phyloP scores from a whole-genome alignment of 2,888 invertebrate species.

The Subacronicta megacephala region DNA sequence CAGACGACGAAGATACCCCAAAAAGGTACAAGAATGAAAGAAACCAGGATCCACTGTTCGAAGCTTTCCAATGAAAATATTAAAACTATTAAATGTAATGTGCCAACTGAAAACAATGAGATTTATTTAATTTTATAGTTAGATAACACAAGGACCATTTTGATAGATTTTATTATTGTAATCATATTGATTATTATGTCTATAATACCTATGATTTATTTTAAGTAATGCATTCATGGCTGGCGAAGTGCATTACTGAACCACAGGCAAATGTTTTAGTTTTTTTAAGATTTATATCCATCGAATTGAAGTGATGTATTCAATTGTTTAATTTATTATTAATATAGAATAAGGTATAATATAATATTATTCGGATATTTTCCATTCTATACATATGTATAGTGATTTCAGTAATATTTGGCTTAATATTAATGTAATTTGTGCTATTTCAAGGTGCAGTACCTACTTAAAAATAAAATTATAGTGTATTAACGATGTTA shows the following conservation, averaged over 20 bases:
- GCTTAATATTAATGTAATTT: constrained; percentile 32
- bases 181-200: constrained; percentile 30
- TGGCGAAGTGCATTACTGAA: constrained; percentile 68
- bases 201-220: constrained; percentile 30
- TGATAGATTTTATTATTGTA: constrained; percentile 47
- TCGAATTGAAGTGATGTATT: background rate
- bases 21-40: constrained; percentile 75
- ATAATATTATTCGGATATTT: constrained; percentile 3
- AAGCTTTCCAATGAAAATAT: constrained; percentile 72
- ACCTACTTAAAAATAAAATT: constrained; percentile 29
- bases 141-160: constrained; percentile 58
- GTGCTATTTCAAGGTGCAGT: constrained; percentile 41
- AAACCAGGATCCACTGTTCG: constrained; percentile 73
- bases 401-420: constrained; percentile 21
- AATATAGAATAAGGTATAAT: background rate
- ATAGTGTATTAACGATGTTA: constrained; percentile 48
- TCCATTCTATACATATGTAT: constrained; percentile 15
- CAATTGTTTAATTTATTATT: background rate
- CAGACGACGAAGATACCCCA: constrained; percentile 72
- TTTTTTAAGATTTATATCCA: background rate
- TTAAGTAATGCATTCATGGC: constrained; percentile 69
- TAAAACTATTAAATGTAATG: constrained; percentile 33
- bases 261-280: constrained; percentile 11
- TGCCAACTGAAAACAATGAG: constrained; percentile 56
- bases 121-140: constrained; percentile 45